Evolutionary conservation across 2,888 invertebrate species (phyloP).

Genomic region (Eristalis pertinax): DNA sequence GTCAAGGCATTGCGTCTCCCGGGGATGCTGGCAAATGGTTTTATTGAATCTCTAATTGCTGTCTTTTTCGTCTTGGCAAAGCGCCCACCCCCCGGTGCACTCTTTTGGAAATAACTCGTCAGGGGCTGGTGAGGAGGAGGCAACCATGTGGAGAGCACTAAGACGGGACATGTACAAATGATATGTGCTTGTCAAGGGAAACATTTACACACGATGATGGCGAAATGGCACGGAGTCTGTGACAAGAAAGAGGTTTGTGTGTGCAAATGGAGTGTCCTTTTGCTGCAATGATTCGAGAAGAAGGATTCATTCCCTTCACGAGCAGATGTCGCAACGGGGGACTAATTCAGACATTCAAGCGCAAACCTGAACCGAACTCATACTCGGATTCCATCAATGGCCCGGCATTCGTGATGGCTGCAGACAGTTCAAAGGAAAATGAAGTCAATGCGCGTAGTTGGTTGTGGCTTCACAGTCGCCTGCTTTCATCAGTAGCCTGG

Average conservation of each 20-base stretch:
- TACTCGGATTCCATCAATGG: neutral
- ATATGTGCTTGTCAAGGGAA: neutral
- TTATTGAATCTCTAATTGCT: constrained; percentile 54
- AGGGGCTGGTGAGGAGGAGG: too few species aligned
- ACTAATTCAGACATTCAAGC: neutral
- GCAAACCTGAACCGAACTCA: neutral
- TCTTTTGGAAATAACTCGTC: too few species aligned
- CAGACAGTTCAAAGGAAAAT: neutral
- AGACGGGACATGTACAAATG: neutral
- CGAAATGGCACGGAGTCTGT: neutral
- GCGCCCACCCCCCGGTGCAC: too few species aligned
- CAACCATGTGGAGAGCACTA: neutral
- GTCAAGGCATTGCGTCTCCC: neutral
- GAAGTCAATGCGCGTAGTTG: neutral
- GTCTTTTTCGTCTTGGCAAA: neutral
- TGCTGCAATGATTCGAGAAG: neutral
- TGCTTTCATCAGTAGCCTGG: too few species aligned
- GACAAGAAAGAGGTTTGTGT: neutral
- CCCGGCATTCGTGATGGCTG: neutral
- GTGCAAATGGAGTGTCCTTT: neutral
- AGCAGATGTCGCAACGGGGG: neutral
- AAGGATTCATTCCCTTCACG: neutral
- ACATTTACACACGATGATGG: neutral
- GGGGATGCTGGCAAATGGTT: constrained; percentile 6
- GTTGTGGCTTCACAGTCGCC: neutral